A percentile compares a stretch with the other conserved stretches of the same genome.
These are phyloP conservation scores for Caenorhabditis brenneri DNA, from an alignment of 1,140 invertebrate species.

Conservation along the genomic window DNA sequence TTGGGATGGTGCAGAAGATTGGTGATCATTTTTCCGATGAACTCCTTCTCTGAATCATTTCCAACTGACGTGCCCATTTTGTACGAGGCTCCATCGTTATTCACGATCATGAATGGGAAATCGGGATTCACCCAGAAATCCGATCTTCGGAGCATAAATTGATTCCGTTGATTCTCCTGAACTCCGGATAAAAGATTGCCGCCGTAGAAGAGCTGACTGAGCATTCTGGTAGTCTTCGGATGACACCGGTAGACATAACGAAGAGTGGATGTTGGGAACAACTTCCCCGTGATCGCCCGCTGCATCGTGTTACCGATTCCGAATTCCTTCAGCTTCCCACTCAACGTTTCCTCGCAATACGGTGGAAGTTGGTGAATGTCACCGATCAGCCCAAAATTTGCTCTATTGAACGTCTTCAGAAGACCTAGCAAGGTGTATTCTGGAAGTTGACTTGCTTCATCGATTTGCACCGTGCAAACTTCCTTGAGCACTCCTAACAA, in stretches of 20 bases:
- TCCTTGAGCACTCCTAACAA: not conserved
- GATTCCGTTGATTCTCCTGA: not conserved
- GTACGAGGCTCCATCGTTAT: not conserved
- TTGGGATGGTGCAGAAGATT: not conserved
- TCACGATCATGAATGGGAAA: not conserved
- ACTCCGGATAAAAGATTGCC: not conserved
- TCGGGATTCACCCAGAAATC: slow-evolving; percentile 11
- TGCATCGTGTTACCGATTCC: slow-evolving; percentile 9
- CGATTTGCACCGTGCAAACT: not conserved
- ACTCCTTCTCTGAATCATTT: not conserved
- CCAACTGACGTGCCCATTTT: not conserved
- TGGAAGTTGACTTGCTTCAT: not conserved
- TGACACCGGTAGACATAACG: not conserved
- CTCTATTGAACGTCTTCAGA: not conserved
- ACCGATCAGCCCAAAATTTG: slow-evolving; percentile 17
- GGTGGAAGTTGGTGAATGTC: slow-evolving; percentile 22
- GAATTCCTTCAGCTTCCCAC: not conserved
- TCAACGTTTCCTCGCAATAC: not conserved
- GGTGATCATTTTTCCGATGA: not conserved
- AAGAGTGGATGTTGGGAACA: not conserved
- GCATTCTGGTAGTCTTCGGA: not conserved
- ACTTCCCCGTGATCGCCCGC: not conserved
- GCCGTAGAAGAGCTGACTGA: slow-evolving; percentile 20
- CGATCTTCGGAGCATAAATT: not conserved
- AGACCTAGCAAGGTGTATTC: not conserved